Conservation (phyloP, 2,888 invertebrate species). For the Cinara cedri region DNA sequence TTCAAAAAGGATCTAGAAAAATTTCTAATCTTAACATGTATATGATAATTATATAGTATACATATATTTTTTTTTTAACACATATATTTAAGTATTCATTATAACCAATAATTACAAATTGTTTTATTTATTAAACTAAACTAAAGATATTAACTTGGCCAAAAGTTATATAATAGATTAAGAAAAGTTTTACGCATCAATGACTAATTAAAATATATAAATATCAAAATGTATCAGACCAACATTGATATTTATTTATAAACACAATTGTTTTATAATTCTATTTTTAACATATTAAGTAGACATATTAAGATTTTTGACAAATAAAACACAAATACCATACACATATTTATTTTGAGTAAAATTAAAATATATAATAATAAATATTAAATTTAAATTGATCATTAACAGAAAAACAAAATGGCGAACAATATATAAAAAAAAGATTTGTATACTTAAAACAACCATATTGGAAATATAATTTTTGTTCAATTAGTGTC, state of each 20-base stretch:
- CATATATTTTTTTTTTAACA: background rate
- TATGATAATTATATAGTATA: conserved; percentile 10
- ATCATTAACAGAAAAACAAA: background rate
- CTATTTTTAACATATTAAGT: conserved; percentile 17
- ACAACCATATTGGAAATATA: conserved; percentile 32
- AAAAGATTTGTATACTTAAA: conserved; percentile 25
- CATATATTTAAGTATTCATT: background rate
- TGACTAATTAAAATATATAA: conserved; percentile 8
- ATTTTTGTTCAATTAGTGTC: conserved; percentile 34
- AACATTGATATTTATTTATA: background rate
- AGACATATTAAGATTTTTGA: background rate
- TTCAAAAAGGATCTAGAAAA: conserved; percentile 16
- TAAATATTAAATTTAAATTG: background rate
- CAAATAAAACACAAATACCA: background rate
- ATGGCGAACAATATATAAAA: background rate
- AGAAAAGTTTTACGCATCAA: conserved; percentile 20
- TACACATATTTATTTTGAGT: background rate
- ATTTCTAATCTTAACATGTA: conserved; percentile 37
- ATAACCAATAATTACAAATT: background rate
- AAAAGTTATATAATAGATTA: conserved; percentile 25
- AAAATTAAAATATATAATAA: background rate
- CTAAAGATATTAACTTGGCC: background rate
- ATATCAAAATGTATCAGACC: background rate
- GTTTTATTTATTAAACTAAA: conserved; percentile 5
- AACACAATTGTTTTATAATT: conserved; percentile 28